phyloP scores from a whole-genome alignment of 2,888 invertebrate genomes.

The Leptinotarsa haldemani region DNA sequence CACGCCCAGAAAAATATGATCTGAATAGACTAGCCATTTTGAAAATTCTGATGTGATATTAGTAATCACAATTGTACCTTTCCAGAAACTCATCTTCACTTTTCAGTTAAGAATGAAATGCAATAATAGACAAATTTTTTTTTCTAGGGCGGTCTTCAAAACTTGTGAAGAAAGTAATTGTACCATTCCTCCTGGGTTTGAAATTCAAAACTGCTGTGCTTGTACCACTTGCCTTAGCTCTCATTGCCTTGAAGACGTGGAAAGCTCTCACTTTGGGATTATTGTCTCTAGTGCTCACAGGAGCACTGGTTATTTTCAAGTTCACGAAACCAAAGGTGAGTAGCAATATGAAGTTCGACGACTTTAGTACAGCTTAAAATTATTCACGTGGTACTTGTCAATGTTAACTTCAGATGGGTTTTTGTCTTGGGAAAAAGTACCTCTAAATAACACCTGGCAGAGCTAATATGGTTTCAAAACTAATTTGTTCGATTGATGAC shows the following conservation, averaged over 20 bases:
- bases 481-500: too few species aligned
- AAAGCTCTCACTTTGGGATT: constrained; percentile 88
- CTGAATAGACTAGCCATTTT: too few species aligned
- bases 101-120: neutral
- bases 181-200: constrained; percentile 86
- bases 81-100: too few species aligned
- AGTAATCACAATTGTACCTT: too few species aligned
- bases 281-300: constrained; percentile 84
- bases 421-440: too few species aligned
- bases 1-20: too few species aligned
- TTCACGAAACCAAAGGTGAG: constrained; percentile 84
- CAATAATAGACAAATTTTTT: neutral
- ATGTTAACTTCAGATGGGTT: too few species aligned
- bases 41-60: too few species aligned
- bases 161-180: constrained; percentile 84
- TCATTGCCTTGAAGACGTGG: constrained; percentile 91
- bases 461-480: too few species aligned
- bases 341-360: neutral
- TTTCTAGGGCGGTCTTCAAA: constrained; percentile 74
- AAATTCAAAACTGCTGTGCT: constrained; percentile 88
- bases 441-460: too few species aligned
- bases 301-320: constrained; percentile 88
- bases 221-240: constrained; percentile 82
- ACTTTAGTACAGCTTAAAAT: too few species aligned
- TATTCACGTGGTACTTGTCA: too few species aligned